Percentiles rank a stretch among this genome's conserved stretches.
Evolutionary conservation across 1,140 invertebrate species (phyloP).

Genomic region (Vollenhovia emeryi): DNA sequence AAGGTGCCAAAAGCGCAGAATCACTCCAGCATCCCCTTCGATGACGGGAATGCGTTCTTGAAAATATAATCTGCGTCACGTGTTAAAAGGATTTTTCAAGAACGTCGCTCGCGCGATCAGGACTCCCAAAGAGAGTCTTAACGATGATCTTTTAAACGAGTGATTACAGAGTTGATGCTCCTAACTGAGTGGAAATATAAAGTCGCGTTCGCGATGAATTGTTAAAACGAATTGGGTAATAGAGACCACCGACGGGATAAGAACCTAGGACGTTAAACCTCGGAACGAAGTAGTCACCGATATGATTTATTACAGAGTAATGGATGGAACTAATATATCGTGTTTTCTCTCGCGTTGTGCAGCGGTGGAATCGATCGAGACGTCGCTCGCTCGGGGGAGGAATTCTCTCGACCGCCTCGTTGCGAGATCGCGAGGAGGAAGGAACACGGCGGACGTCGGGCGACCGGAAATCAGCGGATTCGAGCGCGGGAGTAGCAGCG

Average conservation of each 20-base stretch:
- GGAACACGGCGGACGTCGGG: not conserved
- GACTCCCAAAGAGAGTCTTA: not conserved
- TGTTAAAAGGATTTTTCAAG: slow-evolving; percentile 12
- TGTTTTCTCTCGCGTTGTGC: not conserved
- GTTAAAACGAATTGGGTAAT: not conserved
- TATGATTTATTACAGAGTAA: slow-evolving; percentile 40
- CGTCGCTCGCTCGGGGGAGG: not conserved
- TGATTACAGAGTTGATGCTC: not conserved
- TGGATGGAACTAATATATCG: slow-evolving; percentile 37
- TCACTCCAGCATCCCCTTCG: too few relatives aligned
- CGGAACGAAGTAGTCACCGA: not conserved
- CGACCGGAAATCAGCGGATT: slow-evolving; percentile 40
- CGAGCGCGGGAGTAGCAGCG: not conserved
- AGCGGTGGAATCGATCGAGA: slow-evolving; percentile 7
- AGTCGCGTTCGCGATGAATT: not conserved
- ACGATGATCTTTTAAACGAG: not conserved
- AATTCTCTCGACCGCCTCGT: not conserved
- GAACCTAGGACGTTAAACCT: not conserved
- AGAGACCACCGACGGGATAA: not conserved
- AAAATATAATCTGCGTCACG: not conserved
- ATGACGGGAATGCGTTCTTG: not conserved
- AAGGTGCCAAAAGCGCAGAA: too few relatives aligned
- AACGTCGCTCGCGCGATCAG: not conserved
- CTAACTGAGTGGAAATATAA: not conserved
- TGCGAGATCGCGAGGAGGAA: not conserved